phyloP scores from a whole-genome alignment of 2,797 vertebrate species.

The Saxicola maurus region DNA sequence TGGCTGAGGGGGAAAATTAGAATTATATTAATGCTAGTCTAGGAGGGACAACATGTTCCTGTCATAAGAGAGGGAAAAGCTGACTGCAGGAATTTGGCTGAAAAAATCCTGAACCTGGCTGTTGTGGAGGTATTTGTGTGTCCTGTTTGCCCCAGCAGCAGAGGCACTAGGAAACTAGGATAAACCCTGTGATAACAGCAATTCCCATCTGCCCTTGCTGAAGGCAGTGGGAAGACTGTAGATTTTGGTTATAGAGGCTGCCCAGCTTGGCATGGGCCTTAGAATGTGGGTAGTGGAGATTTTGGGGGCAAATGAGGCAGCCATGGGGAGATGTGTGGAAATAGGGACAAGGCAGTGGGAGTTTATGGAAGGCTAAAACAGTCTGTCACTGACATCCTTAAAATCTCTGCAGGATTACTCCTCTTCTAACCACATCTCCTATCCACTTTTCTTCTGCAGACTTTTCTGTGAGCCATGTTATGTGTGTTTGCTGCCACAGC shows the following conservation, averaged over 20 bases:
- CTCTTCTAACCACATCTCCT: not conserved
- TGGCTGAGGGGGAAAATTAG: not conserved
- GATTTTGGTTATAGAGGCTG: not conserved
- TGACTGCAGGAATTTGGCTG: not conserved
- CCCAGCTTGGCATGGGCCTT: fast-evolving
- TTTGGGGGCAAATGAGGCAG: fast-evolving
- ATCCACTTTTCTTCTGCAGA: not conserved
- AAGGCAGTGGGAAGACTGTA: fast-evolving
- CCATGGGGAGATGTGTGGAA: not conserved
- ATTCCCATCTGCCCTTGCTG: not conserved
- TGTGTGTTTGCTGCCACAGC: fast-evolving
- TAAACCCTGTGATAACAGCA: not conserved
- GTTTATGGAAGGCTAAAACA: not conserved
- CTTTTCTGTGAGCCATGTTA: not conserved
- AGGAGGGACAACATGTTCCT: not conserved
- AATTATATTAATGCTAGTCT: not conserved
- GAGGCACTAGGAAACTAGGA: not conserved
- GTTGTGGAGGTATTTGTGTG: not conserved
- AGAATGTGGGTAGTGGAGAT: not conserved
- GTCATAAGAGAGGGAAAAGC: not conserved
- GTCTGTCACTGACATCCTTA: fast-evolving
- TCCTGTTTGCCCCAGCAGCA: not conserved
- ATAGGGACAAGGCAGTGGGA: not conserved
- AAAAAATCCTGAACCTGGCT: not conserved
- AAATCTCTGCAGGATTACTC: not conserved